phyloP scores from a whole-genome alignment of 2,888 invertebrate genomes.

The Hirtodrosophila trivittata region DNA sequence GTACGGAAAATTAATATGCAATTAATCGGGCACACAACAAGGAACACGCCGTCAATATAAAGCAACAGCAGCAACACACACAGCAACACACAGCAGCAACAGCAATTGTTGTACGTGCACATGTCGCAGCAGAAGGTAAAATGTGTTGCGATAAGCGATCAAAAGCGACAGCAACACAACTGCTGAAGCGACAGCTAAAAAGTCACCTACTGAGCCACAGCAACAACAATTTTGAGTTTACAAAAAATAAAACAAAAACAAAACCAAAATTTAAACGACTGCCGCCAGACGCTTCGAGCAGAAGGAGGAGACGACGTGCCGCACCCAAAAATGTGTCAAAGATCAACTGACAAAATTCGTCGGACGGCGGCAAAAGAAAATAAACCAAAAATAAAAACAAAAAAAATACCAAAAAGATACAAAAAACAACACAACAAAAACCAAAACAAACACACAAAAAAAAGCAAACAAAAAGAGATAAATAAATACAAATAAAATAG shows the following conservation, averaged over 20 bases:
- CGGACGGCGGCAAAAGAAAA: conserved; percentile 57
- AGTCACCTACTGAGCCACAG: conserved; percentile 72
- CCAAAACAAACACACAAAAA: conserved; percentile 13
- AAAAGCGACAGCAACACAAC: conserved; percentile 65
- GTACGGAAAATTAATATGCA: conserved; percentile 77
- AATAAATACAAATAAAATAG: conserved; percentile 21
- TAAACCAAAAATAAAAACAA: conserved; percentile 62
- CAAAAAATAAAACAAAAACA: too few species aligned
- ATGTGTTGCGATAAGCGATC: conserved; percentile 69
- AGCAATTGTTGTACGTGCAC: conserved; percentile 72
- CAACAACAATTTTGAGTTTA: conserved; percentile 44
- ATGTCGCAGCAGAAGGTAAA: conserved; percentile 58
- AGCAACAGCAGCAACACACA: conserved; percentile 30
- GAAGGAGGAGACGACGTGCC: conserved; percentile 47
- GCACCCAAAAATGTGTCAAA: conserved; percentile 80
- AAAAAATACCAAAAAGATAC: conserved; percentile 14
- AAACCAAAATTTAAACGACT: conserved; percentile 9
- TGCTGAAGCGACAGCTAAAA: conserved; percentile 57
- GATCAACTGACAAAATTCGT: conserved; percentile 80
- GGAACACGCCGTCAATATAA: conserved; percentile 74
- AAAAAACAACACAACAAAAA: conserved; percentile 52
- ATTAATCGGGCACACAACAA: conserved; percentile 77
- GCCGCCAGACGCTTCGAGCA: conserved; percentile 12
- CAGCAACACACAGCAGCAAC: conserved; percentile 29
- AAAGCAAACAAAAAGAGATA: conserved; percentile 8